These are phyloP conservation scores for Eleginops maclovinus DNA, from an alignment of 2,113 vertebrate genomes.

Conservation along the genomic window DNA sequence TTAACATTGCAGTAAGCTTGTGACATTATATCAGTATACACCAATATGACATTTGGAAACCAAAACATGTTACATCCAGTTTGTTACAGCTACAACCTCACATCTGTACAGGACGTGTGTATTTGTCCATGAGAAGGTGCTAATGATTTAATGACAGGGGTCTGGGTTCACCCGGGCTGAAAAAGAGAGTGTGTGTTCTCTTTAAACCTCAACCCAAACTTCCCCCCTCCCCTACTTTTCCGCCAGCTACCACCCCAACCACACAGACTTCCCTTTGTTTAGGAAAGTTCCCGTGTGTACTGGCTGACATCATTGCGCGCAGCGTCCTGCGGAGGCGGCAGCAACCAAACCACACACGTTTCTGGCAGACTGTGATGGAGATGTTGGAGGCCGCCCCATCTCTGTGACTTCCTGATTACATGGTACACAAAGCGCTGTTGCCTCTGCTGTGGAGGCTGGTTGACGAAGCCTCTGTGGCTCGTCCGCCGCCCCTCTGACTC, in stretches of 20 bases:
- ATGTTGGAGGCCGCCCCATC: slow-evolving; percentile 66
- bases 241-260: slow-evolving; percentile 75
- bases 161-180: slow-evolving; percentile 59
- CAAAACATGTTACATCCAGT: slow-evolving; percentile 8
- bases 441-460: slow-evolving; percentile 33
- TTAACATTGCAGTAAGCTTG: not conserved
- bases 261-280: slow-evolving; percentile 87
- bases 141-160: slow-evolving; percentile 80
- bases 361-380: slow-evolving; percentile 73
- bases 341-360: slow-evolving; percentile 77
- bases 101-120: slow-evolving; percentile 47
- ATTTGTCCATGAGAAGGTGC: slow-evolving; percentile 74
- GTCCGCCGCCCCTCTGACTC: slow-evolving; percentile 47
- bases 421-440: slow-evolving; percentile 32
- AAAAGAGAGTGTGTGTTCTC: slow-evolving; percentile 70
- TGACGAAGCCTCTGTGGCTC: slow-evolving; percentile 36
- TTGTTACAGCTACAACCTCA: slow-evolving; percentile 12
- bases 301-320: slow-evolving; percentile 82
- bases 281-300: slow-evolving; percentile 79
- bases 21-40: not conserved
- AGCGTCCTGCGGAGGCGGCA: slow-evolving; percentile 71
- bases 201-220: slow-evolving; percentile 49
- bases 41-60: slow-evolving; percentile 20
- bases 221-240: slow-evolving; percentile 20
- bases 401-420: slow-evolving; percentile 72